These are phyloP conservation scores for Ptiloglossa arizonensis DNA, from an alignment of 1,140 invertebrate genomes.

Conservation along the genomic window DNA sequence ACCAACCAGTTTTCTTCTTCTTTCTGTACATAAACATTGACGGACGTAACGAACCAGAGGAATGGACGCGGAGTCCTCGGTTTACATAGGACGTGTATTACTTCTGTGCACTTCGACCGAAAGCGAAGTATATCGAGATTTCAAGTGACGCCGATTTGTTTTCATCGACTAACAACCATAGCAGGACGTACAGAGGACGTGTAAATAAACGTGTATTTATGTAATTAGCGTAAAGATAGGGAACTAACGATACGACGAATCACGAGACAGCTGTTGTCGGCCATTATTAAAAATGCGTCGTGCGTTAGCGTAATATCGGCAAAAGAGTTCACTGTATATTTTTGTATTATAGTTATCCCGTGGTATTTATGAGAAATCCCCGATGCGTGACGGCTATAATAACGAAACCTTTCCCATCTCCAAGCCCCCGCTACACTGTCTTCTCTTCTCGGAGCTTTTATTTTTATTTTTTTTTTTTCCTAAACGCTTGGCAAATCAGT, in stretches of 20 bases:
- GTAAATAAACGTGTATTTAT: slow-evolving; percentile 81
- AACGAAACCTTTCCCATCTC: slow-evolving; percentile 13
- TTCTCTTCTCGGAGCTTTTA: slow-evolving; percentile 14
- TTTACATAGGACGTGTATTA: slow-evolving; percentile 33
- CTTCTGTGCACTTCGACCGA: slow-evolving; percentile 39
- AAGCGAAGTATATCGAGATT: slow-evolving; percentile 31
- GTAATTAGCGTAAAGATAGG: slow-evolving; percentile 77
- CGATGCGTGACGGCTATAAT: slow-evolving; percentile 44
- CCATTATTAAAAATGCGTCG: slow-evolving; percentile 6
- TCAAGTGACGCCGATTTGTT: slow-evolving; percentile 47
- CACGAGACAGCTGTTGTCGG: not conserved
- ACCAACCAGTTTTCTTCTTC: not conserved
- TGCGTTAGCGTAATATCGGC: slow-evolving; percentile 45
- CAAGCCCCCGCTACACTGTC: not conserved
- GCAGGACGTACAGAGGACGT: slow-evolving; percentile 53
- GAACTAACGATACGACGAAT: slow-evolving; percentile 23
- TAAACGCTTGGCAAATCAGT: slow-evolving; percentile 35
- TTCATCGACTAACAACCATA: slow-evolving; percentile 45
- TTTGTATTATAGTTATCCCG: slow-evolving; percentile 72
- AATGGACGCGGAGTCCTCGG: not conserved
- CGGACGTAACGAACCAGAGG: not conserved
- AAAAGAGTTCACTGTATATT: slow-evolving; percentile 71
- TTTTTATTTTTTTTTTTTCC: slow-evolving; percentile 1
- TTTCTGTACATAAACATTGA: slow-evolving; percentile 38
- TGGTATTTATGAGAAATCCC: slow-evolving; percentile 71